These are phyloP conservation scores for Malurus melanocephalus DNA, from an alignment of 2,113 vertebrate species.

Conservation along the genomic window DNA sequence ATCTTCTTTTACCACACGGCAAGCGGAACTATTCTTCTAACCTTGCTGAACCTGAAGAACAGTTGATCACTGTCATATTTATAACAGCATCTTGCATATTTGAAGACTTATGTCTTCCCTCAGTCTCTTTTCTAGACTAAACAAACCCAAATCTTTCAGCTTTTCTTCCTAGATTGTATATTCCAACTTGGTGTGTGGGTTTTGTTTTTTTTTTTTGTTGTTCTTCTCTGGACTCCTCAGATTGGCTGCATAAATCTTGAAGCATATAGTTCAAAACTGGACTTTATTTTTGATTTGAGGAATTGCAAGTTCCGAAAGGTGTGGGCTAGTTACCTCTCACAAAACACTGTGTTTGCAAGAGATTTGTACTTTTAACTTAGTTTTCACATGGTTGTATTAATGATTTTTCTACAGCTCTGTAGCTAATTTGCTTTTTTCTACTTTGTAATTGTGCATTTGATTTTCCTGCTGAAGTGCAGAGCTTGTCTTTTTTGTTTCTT, in stretches of 20 bases:
- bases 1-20: constrained; percentile 34
- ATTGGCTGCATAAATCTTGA: background rate
- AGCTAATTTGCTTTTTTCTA: background rate
- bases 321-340: background rate
- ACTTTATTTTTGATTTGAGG: background rate
- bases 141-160: constrained; percentile 40
- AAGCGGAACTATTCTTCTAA: constrained; percentile 22
- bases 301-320: background rate
- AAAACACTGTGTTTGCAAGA: background rate
- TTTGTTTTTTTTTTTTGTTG: background rate
- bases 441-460: background rate
- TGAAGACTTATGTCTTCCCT: constrained; percentile 53
- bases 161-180: constrained; percentile 33
- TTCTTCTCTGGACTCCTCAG: background rate
- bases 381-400: background rate
- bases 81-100: constrained; percentile 46
- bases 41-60: constrained; percentile 45
- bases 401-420: background rate
- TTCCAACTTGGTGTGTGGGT: background rate
- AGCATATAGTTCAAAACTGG: background rate
- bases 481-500: background rate
- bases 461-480: background rate
- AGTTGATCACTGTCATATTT: constrained; percentile 57
- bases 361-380: background rate
- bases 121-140: constrained; percentile 55